A percentile compares a stretch with the other conserved stretches of the same genome.
Evolutionary conservation across 1,140 invertebrate species (phyloP).

Genomic region (Drosophila ohnishii): DNA sequence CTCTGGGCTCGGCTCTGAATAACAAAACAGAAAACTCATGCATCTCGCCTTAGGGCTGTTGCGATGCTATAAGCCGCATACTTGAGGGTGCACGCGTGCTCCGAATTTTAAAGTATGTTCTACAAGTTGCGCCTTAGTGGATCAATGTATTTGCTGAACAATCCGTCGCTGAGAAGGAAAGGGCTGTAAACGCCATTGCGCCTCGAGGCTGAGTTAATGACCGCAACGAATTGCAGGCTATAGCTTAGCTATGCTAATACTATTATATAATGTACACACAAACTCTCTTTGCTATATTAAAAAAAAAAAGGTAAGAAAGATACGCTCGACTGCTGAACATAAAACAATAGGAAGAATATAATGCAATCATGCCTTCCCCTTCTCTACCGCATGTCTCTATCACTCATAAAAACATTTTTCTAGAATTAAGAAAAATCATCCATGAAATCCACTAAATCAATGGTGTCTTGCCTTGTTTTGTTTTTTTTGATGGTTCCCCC

Average conservation of each 20-base stretch:
- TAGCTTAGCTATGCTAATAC: neutral
- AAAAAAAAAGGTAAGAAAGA: neutral
- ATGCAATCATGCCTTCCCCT: too few relatives aligned
- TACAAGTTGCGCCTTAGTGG: neutral
- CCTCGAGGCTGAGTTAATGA: neutral
- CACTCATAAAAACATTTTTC: too few relatives aligned
- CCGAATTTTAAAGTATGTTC: neutral
- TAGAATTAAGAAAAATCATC: too few relatives aligned
- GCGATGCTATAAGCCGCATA: constrained; percentile 10
- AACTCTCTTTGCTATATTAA: neutral
- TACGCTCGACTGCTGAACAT: neutral
- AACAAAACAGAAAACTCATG: neutral
- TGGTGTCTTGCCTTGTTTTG: too few relatives aligned
- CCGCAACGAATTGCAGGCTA: neutral
- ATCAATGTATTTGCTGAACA: constrained; percentile 6
- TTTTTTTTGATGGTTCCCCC: too few relatives aligned
- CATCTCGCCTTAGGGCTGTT: constrained; percentile 2
- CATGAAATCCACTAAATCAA: too few relatives aligned
- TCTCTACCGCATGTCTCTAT: too few relatives aligned
- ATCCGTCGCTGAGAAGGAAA: neutral
- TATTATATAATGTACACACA: neutral
- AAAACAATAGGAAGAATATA: too few relatives aligned
- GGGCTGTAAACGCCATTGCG: neutral
- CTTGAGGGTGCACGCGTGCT: constrained; percentile 7
- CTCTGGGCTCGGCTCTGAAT: neutral